phyloP scores from a whole-genome alignment of 2,888 invertebrate species.

The Chrysolina oricalcia region DNA sequence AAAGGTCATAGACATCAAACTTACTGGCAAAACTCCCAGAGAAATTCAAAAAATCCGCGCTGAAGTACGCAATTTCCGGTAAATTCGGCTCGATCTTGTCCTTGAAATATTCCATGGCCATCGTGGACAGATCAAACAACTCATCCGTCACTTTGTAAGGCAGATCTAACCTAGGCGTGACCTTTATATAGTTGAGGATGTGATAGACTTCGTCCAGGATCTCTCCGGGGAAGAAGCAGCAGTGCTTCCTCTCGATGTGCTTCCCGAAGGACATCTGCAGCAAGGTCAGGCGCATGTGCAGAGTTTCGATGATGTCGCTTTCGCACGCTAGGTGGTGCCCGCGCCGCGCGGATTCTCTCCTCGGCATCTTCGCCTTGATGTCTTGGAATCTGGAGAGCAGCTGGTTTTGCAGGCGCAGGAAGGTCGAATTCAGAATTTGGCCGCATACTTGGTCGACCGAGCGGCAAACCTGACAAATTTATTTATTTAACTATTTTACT shows the following conservation, averaged over 20 bases:
- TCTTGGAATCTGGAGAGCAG: constrained; percentile 89
- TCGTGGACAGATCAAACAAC: constrained; percentile 93
- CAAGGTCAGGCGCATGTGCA: constrained; percentile 92
- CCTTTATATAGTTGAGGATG: constrained; percentile 87
- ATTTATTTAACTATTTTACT: not conserved
- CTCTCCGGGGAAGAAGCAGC: constrained; percentile 96
- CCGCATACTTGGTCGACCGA: constrained; percentile 88
- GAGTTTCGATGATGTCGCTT: constrained; percentile 93
- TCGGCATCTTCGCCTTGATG: constrained; percentile 93
- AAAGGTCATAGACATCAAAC: constrained; percentile 29
- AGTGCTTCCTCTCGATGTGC: constrained; percentile 93
- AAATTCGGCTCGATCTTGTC: constrained; percentile 93
- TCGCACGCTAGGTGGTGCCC: constrained; percentile 93
- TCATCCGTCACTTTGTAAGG: constrained; percentile 96
- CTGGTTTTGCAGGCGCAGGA: constrained; percentile 88
- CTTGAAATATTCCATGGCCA: constrained; percentile 99
- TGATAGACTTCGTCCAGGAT: constrained; percentile 93
- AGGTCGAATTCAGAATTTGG: constrained; percentile 87
- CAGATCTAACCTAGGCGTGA: constrained; percentile 85
- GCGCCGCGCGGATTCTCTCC: constrained; percentile 91
- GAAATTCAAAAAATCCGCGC: constrained; percentile 87
- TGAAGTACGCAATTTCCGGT: constrained; percentile 91
- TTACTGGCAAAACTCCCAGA: constrained; percentile 75
- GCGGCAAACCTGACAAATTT: constrained; percentile 81
- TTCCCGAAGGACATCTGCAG: constrained; percentile 96